Conservation (phyloP, 2,888 invertebrate species). For the Agrotis puta region DNA sequence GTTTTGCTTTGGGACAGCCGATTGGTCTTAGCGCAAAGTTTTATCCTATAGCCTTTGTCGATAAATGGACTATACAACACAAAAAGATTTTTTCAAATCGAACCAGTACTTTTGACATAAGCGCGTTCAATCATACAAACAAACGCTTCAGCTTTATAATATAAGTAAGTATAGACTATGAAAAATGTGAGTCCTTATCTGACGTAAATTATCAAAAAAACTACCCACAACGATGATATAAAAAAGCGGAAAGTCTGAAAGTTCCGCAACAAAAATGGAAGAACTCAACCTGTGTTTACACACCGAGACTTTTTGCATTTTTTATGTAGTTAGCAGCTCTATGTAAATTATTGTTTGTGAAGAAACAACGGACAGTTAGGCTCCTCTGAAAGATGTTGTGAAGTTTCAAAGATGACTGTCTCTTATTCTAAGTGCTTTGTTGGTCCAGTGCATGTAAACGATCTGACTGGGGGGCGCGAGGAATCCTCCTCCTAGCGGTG, state of each 20-base stretch:
- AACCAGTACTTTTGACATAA: too few species aligned
- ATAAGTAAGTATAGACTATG: too few species aligned
- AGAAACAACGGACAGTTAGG: conserved; percentile 57
- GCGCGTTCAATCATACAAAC: too few species aligned
- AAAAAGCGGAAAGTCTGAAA: conserved; percentile 23
- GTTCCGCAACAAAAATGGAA: conserved; percentile 30
- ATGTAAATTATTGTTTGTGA: conserved; percentile 66
- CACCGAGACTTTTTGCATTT: conserved; percentile 60
- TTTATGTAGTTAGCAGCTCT: conserved; percentile 62
- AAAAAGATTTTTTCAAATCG: too few species aligned
- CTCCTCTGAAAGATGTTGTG: conserved; percentile 70
- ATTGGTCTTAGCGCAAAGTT: too few species aligned
- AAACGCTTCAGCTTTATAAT: too few species aligned
- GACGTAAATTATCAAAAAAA: not conserved
- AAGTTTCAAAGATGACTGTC: conserved; percentile 70
- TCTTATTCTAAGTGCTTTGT: conserved; percentile 11
- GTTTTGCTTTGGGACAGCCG: too few species aligned
- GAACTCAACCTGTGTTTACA: conserved; percentile 58
- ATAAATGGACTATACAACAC: too few species aligned
- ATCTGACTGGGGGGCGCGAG: too few species aligned
- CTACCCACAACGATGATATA: not conserved
- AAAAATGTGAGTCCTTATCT: not conserved
- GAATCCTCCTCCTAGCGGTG: too few species aligned
- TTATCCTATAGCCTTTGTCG: too few species aligned
- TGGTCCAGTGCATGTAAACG: not conserved